Evolutionary conservation across 2,113 vertebrate species (phyloP).

Genomic region (Hepsetus odoe): DNA sequence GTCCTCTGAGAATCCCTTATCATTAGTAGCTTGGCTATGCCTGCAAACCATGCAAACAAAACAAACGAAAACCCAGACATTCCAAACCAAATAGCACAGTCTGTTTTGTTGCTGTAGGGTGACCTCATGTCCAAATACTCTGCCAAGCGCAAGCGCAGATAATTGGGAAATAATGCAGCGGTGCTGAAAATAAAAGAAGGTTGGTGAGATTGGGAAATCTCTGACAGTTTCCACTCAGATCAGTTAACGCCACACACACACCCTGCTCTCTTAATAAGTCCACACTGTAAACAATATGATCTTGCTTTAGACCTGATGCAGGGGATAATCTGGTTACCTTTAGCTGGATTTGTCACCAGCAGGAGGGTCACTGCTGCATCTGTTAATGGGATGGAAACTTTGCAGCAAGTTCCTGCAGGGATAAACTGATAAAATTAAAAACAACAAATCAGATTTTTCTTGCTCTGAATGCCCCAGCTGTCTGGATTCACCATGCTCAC

Average conservation of each 20-base stretch:
- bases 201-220: slow-evolving; percentile 64
- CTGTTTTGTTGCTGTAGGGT: slow-evolving; percentile 59
- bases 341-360: not conserved
- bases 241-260: slow-evolving; percentile 57
- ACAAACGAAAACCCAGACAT: slow-evolving; percentile 27
- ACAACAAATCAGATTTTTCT: not conserved
- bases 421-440: not conserved
- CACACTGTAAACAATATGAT: slow-evolving; percentile 43
- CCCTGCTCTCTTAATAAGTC: slow-evolving; percentile 59
- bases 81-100: slow-evolving; percentile 26
- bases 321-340: not conserved
- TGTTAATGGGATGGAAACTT: not conserved
- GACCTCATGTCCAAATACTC: slow-evolving; percentile 59
- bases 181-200: slow-evolving; percentile 65
- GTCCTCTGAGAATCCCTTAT: not conserved
- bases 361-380: not conserved
- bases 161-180: slow-evolving; percentile 70
- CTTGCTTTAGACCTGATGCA: not conserved
- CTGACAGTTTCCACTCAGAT: slow-evolving; percentile 58
- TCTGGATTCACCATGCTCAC: not conserved
- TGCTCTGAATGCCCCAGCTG: not conserved
- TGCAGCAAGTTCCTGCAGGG: not conserved
- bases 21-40: not conserved
- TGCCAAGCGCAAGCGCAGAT: slow-evolving; percentile 60
- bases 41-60: slow-evolving; percentile 32